A percentile compares a stretch with the other conserved stretches of the same genome.
Conservation (phyloP, 2,797 vertebrate genomes). For the Hozukius guyotensis region DNA sequence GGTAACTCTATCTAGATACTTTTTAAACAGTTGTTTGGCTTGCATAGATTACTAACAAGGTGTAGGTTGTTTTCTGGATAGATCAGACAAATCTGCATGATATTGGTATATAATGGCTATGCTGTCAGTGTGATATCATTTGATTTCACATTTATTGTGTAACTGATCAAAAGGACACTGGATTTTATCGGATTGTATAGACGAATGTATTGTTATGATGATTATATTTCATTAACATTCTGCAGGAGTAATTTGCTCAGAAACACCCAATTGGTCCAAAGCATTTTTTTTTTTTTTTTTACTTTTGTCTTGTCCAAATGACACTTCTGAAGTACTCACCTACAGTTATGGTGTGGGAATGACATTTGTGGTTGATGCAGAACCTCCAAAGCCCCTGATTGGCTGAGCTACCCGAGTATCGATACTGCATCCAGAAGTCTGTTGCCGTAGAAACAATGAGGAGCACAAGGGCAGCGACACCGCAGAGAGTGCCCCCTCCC, state of each 20-base stretch:
- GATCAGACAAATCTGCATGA: accelerated
- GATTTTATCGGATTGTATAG: not conserved
- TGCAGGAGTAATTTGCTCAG: not conserved
- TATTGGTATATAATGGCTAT: not conserved
- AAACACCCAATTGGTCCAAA: not conserved
- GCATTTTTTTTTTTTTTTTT: no score
- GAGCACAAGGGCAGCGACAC: conserved; percentile 84
- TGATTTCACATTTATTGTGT: not conserved
- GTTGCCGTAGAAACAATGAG: conserved; percentile 88
- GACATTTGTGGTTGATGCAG: conserved; percentile 88
- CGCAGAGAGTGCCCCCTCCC: conserved; percentile 86
- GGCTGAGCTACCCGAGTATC: conserved; percentile 82
- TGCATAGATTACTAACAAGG: not conserved
- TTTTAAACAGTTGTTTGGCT: not conserved
- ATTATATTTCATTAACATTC: not conserved
- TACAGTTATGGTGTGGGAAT: conserved; percentile 83
- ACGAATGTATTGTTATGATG: not conserved
- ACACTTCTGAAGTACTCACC: conserved; percentile 74
- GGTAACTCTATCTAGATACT: not conserved
- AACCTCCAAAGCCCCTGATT: conserved; percentile 89
- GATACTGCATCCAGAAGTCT: conserved; percentile 89
- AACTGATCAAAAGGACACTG: not conserved
- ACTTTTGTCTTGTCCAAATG: not conserved
- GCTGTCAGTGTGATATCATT: not conserved
- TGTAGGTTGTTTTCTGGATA: not conserved